A percentile compares a stretch with the other conserved stretches of the same genome.
These are phyloP conservation scores for Eubasilissa splendida DNA, from an alignment of 2,888 invertebrate genomes.

Conservation along the genomic window DNA sequence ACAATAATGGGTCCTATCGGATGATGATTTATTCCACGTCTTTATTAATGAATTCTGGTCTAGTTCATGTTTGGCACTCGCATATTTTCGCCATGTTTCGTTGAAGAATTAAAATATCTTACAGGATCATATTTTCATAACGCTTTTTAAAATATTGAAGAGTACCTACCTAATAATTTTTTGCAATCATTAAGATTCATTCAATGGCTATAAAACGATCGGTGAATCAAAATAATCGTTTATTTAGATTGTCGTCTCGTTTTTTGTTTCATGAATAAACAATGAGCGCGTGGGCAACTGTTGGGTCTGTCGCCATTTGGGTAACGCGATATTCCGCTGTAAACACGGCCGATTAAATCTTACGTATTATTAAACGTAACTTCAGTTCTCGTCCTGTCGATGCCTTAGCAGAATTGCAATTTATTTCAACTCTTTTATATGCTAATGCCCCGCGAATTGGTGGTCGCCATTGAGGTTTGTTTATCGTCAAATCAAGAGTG, in stretches of 20 bases:
- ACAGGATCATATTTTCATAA: too few species aligned
- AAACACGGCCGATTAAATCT: slow-evolving; percentile 47
- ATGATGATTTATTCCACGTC: too few species aligned
- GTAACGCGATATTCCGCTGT: slow-evolving; percentile 44
- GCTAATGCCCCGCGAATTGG: slow-evolving; percentile 20
- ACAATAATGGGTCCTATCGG: too few species aligned
- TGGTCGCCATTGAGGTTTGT: background rate
- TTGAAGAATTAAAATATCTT: too few species aligned
- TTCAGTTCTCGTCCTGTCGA: slow-evolving; percentile 31
- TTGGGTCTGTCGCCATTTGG: slow-evolving; percentile 43
- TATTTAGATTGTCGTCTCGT: slow-evolving; percentile 22
- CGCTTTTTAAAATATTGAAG: too few species aligned
- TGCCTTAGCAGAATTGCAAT: slow-evolving; percentile 37
- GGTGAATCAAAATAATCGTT: slow-evolving; percentile 14
- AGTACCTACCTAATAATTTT: too few species aligned
- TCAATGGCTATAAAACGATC: background rate
- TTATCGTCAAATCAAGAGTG: background rate
- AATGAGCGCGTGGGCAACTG: slow-evolving; percentile 30
- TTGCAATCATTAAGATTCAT: background rate
- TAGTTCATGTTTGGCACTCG: too few species aligned
- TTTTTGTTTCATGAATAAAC: slow-evolving; percentile 18
- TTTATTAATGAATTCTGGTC: too few species aligned
- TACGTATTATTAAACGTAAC: slow-evolving; percentile 21
- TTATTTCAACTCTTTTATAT: slow-evolving; percentile 38
- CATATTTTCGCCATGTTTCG: too few species aligned